These are phyloP conservation scores for Scrobipalpa costella DNA, from an alignment of 2,888 invertebrate species.

Conservation along the genomic window DNA sequence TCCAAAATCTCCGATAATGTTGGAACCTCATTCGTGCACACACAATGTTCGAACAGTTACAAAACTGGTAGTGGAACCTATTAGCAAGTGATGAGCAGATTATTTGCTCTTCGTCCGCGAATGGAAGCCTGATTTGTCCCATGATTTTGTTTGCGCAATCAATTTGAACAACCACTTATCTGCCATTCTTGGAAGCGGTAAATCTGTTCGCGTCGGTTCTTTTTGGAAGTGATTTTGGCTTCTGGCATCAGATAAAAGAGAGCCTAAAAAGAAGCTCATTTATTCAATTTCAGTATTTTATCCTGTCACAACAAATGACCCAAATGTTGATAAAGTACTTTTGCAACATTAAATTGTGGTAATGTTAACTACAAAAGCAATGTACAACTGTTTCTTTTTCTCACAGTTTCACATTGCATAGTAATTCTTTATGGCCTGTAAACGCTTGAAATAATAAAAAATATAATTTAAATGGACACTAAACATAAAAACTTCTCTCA, in stretches of 20 bases:
- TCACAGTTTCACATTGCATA: too few relatives aligned
- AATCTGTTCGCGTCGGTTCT: background rate
- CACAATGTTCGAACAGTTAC: background rate
- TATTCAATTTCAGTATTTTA: too few relatives aligned
- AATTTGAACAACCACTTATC: background rate
- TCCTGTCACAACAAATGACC: background rate
- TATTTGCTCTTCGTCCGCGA: constrained; percentile 6
- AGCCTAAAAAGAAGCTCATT: too few relatives aligned
- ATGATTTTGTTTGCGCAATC: constrained; percentile 10
- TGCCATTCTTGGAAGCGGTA: constrained; percentile 14
- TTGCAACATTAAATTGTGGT: background rate
- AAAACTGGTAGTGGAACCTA: constrained; percentile 7
- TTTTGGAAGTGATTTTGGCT: constrained; percentile 5
- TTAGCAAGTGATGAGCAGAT: constrained; percentile 13
- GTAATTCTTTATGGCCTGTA: too few relatives aligned
- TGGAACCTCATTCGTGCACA: background rate
- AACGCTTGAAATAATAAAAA: too few relatives aligned
- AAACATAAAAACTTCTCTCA: background rate
- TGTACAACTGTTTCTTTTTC: too few relatives aligned
- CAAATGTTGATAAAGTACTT: background rate
- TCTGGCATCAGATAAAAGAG: constrained; percentile 14
- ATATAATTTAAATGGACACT: background rate
- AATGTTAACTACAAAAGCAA: too few relatives aligned
- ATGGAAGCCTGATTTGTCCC: constrained; percentile 17
- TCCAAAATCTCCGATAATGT: background rate